Conservation (phyloP, 53 echinoderm and acorn worm species). For the Henricia sp. region DNA sequence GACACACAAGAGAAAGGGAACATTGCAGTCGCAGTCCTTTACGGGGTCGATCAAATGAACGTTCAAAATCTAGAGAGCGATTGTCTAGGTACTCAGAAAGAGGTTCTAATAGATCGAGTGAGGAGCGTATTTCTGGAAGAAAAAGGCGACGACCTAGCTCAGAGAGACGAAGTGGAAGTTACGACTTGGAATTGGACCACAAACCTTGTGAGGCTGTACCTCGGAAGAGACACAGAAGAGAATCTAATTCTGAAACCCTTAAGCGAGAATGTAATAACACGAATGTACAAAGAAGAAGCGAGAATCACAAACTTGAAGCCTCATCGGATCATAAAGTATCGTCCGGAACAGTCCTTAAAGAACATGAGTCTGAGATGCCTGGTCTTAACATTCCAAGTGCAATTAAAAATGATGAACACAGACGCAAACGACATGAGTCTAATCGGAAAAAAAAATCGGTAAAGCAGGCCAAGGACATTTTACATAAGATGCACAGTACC, state of each 20-base stretch:
- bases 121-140: not conserved
- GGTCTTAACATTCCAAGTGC: not conserved
- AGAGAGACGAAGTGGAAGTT: not conserved
- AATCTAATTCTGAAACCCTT: not conserved
- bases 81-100: not conserved
- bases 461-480: slow-evolving; percentile 22
- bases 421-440: slow-evolving; percentile 31
- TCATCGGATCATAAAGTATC: not conserved
- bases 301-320: no score
- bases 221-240: slow-evolving; percentile 5
- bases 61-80: slow-evolving; percentile 24
- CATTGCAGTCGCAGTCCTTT: not conserved
- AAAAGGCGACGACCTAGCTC: slow-evolving; percentile 37
- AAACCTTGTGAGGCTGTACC: not conserved
- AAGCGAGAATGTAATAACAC: no score
- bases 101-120: not conserved
- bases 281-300: no score
- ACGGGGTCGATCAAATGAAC: not conserved
- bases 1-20: not conserved
- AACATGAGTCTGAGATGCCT: not conserved
- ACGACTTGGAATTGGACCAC: not conserved
- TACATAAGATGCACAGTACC: slow-evolving; percentile 36
- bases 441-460: slow-evolving; percentile 39
- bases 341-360: not conserved
- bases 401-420: not conserved